phyloP scores from a whole-genome alignment of 2,113 vertebrate genomes.

The Festucalex cinctus region DNA sequence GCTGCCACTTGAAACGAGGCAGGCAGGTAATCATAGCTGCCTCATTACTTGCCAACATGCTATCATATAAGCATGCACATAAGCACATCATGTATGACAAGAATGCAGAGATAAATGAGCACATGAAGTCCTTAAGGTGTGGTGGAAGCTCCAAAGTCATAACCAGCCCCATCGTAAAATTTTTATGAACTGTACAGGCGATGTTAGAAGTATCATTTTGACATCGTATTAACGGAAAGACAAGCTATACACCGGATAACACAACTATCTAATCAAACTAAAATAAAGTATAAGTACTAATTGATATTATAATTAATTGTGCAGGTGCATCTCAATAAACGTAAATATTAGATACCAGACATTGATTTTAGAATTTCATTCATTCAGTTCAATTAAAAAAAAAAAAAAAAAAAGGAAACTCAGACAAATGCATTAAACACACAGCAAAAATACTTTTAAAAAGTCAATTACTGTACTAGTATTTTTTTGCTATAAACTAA shows the following conservation, averaged over 20 bases:
- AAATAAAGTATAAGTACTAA: no score
- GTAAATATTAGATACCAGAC: no score
- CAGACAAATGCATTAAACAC: no score
- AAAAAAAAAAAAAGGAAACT: no score
- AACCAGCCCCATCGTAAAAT: constrained; percentile 33
- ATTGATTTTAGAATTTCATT: no score
- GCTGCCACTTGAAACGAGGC: constrained; percentile 44
- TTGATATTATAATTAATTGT: no score
- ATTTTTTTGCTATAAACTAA: no score
- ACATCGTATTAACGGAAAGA: background rate
- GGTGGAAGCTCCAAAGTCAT: background rate
- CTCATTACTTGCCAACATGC: constrained; percentile 55
- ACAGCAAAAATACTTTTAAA: no score
- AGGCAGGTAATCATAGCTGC: constrained; percentile 60
- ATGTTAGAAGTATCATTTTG: background rate
- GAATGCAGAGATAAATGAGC: constrained; percentile 27
- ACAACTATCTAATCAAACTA: background rate
- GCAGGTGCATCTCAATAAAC: no score
- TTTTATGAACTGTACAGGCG: constrained; percentile 51
- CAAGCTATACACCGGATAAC: background rate
- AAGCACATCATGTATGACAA: background rate
- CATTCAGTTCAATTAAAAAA: no score
- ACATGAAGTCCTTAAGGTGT: constrained; percentile 46
- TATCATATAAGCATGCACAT: constrained; percentile 12
- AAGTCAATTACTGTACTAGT: no score